A percentile compares a stretch with the other conserved stretches of the same genome.
Conservation (phyloP, 2,888 invertebrate species). For the Euphydryas editha region DNA sequence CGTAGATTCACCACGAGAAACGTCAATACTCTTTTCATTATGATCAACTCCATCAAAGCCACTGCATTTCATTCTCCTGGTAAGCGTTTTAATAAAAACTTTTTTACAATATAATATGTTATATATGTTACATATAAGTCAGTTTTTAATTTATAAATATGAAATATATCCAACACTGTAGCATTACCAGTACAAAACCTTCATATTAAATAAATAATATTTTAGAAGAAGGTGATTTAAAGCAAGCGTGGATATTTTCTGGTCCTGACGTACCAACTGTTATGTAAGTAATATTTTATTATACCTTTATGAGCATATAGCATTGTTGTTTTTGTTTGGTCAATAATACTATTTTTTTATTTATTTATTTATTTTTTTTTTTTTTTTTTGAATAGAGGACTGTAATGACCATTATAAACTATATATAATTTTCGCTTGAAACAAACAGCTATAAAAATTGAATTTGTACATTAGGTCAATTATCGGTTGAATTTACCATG, state of each 20-base stretch:
- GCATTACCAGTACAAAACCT: no score
- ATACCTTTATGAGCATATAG: conserved; percentile 1
- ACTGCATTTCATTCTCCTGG: conserved; percentile 62
- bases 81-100: conserved; percentile 47
- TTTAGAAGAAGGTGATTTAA: conserved; percentile 53
- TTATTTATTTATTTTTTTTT: no score
- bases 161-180: no score
- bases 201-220: background rate
- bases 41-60: conserved; percentile 57
- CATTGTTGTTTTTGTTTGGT: no score
- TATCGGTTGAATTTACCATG: no score
- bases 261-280: conserved; percentile 63
- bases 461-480: no score
- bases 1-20: conserved; percentile 59
- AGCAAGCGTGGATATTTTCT: conserved; percentile 72
- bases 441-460: no score
- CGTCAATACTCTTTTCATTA: conserved; percentile 54
- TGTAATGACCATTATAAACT: no score
- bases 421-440: no score
- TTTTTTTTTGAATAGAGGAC: no score
- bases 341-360: no score
- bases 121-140: background rate
- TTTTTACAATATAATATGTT: background rate
- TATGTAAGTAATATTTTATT: conserved; percentile 54
- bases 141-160: no score